Conservation (phyloP, 2,113 vertebrate species). For the Lates calcarifer region DNA sequence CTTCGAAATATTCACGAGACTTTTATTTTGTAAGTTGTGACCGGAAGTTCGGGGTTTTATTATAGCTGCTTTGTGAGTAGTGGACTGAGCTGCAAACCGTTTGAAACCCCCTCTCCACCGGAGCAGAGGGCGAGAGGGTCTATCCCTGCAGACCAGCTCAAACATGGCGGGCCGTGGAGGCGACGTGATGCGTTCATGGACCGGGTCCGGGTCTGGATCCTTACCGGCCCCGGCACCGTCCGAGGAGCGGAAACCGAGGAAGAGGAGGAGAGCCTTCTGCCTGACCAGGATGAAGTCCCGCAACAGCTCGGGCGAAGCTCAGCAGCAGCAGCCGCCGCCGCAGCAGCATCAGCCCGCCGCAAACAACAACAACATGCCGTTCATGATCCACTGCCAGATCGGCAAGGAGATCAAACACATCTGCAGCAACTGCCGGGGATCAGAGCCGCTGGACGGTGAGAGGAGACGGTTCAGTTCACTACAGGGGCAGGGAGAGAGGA, state of each 20-base stretch:
- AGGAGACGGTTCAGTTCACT: constrained; percentile 37
- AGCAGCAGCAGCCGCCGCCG: constrained; percentile 38
- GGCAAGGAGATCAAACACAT: constrained; percentile 97
- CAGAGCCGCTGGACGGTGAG: constrained; percentile 92
- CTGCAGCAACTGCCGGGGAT: constrained; percentile 96
- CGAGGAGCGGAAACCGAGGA: constrained; percentile 82
- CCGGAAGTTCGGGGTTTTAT: constrained; percentile 5
- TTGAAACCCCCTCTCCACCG: constrained; percentile 40
- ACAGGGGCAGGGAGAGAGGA: too few relatives aligned
- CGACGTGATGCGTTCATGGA: constrained; percentile 72
- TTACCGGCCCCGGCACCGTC: too few relatives aligned
- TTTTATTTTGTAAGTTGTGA: constrained; percentile 50
- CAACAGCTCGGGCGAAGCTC: constrained; percentile 65
- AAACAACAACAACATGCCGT: constrained; percentile 90
- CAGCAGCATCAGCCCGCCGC: constrained; percentile 54
- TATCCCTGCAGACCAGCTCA: constrained; percentile 28
- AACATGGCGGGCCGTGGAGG: constrained; percentile 87
- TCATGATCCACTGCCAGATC: constrained; percentile 93
- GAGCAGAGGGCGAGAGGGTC: constrained; percentile 41
- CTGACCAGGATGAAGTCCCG: constrained; percentile 89
- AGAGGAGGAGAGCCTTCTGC: constrained; percentile 87
- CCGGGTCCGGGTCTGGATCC: constrained; percentile 57
- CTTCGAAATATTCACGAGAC: background rate
- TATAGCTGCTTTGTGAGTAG: background rate
- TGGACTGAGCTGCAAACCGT: constrained; percentile 28